Base-by-base conservation (phyloP, 2,888 invertebrate species). In the Lepidonotus clava region DNA sequence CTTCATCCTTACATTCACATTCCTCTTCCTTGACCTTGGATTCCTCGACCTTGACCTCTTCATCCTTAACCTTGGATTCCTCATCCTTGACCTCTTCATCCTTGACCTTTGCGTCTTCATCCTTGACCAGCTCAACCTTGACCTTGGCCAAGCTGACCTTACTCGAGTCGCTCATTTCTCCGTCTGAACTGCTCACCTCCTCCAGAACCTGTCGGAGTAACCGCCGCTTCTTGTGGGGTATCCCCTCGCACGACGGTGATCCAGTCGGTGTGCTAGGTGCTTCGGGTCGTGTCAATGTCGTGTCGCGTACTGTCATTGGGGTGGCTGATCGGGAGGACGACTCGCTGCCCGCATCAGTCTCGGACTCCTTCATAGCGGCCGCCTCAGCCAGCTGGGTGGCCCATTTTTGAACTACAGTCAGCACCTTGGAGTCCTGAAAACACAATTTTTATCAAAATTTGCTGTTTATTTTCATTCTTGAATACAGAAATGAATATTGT, bases 331-430 rank as follows among this genome's bases (percentile, higher is more conserved):
- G 56, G 5, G 61, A 61, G 84, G 84, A 61, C 21, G 84, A 38
- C 14, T 38, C 67, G 24, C 67, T 67, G 14, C 46, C 85, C 1
- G 41, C 38, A 14, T 85, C 85, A 5, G 67, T 67, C 46, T 80
- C 46, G 36, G 56, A 28, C 5, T 61, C 86, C 21, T 76, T 76
- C 14, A 76, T 83, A 5, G 53, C 41, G 1, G 80, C 40, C 1
- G 61, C 86, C 34, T 88, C 88, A 14, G 84, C 84, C 14, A 83
- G 51, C 71, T 89, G 83, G 14, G 8, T 67, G 2, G 97, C 96
- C 98, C 98, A 98, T 90, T 96, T 96, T 92, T 98, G 96, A 32
- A 99, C 97, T 21, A 97, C 96, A 38, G 96, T 95, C 92, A 97
- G 96, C 89, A 99, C 97, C 92, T 98, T 97, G 91, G 97, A 98